Percentiles rank a stretch among this genome's conserved stretches.
phyloP scores from a whole-genome alignment of 2,888 invertebrate species.

The Hyalella azteca region DNA sequence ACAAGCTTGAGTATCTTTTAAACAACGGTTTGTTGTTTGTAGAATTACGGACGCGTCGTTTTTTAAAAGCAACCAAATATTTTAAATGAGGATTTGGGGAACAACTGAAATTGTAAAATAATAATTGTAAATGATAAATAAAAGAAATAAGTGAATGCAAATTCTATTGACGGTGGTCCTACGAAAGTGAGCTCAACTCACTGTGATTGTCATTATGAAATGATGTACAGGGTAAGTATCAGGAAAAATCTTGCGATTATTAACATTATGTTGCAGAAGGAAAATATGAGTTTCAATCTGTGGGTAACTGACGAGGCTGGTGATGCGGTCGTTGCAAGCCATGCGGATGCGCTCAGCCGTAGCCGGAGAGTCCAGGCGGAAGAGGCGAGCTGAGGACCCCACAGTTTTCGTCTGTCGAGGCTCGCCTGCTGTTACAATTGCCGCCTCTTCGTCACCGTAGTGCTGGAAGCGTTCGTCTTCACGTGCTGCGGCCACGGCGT shows the following conservation, averaged over 20 bases:
- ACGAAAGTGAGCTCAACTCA: not conserved
- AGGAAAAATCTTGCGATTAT: not conserved
- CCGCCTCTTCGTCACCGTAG: not conserved
- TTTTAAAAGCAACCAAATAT: no score
- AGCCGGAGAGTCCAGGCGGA: conserved; percentile 80
- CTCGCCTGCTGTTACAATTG: not conserved
- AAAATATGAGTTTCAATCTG: not conserved
- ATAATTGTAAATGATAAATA: not conserved
- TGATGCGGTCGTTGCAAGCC: conserved; percentile 72
- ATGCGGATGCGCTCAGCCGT: conserved; percentile 87
- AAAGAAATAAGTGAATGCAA: not conserved
- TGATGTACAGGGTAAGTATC: not conserved
- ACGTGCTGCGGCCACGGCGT: conserved; percentile 82
- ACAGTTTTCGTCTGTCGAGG: not conserved
- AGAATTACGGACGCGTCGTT: no score
- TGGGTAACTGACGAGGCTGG: conserved; percentile 60
- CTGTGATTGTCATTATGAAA: not conserved
- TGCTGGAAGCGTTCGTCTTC: conserved; percentile 42
- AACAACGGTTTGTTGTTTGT: no score
- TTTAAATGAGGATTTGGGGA: no score
- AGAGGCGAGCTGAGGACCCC: conserved; percentile 64
- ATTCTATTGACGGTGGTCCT: not conserved
- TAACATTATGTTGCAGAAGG: not conserved
- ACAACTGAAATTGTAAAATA: not conserved
- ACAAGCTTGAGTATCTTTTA: no score